A percentile compares a stretch with the other conserved stretches of the same genome.
Conservation (phyloP, 1,140 invertebrate species). For the Nasonia giraulti region DNA sequence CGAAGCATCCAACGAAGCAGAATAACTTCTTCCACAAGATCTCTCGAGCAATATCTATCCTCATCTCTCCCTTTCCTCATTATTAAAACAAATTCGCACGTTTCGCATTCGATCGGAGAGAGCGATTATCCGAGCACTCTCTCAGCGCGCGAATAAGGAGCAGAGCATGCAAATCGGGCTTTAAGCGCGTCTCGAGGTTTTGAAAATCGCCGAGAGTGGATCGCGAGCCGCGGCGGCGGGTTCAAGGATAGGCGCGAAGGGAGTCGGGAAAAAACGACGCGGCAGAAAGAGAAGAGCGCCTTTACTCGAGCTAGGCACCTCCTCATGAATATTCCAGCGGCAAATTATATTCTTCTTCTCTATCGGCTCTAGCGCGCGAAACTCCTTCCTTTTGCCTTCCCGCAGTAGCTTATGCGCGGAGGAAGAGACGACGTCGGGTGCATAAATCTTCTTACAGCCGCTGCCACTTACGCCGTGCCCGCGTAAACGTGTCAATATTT, state of each 20-base stretch:
- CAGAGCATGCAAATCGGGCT: neutral
- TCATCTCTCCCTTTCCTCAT: slow-evolving; percentile 5
- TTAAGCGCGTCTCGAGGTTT: neutral
- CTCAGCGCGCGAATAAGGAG: neutral
- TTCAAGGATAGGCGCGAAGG: slow-evolving; percentile 13
- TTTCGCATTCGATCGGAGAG: neutral
- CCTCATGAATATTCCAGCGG: slow-evolving; percentile 14
- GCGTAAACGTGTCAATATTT: neutral
- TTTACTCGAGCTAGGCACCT: neutral
- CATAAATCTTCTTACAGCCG: neutral
- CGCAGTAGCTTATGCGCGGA: too few relatives aligned
- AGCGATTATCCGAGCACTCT: neutral
- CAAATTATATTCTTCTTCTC: slow-evolving; percentile 10
- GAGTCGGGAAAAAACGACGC: neutral
- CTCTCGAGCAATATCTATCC: neutral
- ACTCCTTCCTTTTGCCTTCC: neutral
- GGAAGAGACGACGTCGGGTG: neutral
- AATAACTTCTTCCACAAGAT: neutral
- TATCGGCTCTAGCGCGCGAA: neutral
- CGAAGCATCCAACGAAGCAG: neutral
- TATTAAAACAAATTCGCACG: neutral
- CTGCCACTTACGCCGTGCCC: neutral
- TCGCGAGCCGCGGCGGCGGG: neutral
- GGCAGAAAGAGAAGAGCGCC: neutral
- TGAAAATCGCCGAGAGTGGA: neutral